phyloP scores from a whole-genome alignment of 2,797 vertebrate genomes.

The Pangasius mekongensis region DNA sequence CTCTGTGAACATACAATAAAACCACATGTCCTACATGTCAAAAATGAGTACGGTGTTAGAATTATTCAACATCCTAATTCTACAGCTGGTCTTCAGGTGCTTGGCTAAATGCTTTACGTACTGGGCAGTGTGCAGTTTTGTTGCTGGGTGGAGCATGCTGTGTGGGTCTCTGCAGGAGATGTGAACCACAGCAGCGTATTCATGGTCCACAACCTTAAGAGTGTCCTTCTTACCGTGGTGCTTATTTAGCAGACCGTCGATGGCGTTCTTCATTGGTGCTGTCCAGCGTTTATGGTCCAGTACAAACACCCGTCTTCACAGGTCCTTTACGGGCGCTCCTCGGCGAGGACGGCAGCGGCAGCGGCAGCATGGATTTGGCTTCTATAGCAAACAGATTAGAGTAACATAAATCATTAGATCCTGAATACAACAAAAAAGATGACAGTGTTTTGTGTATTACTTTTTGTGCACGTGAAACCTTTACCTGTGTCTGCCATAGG shows the following conservation, averaged over 20 bases:
- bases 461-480: no score
- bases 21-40: background rate
- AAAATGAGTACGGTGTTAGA: background rate
- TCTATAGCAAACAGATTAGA: background rate
- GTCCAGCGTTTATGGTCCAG: background rate
- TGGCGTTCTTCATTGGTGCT: background rate
- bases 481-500: no score
- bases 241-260: no score
- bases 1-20: background rate
- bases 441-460: no score
- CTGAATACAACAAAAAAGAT: background rate
- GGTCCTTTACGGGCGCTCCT: background rate
- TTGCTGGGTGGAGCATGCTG: background rate
- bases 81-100: background rate
- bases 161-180: background rate
- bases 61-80: background rate
- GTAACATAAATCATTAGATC: background rate
- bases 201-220: background rate
- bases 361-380: background rate
- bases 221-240: background rate
- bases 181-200: background rate
- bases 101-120: background rate
- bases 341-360: background rate
- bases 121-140: background rate
- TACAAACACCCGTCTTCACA: background rate